These are phyloP conservation scores for Augochlora pura DNA, from an alignment of 1,140 invertebrate genomes.

Conservation along the genomic window DNA sequence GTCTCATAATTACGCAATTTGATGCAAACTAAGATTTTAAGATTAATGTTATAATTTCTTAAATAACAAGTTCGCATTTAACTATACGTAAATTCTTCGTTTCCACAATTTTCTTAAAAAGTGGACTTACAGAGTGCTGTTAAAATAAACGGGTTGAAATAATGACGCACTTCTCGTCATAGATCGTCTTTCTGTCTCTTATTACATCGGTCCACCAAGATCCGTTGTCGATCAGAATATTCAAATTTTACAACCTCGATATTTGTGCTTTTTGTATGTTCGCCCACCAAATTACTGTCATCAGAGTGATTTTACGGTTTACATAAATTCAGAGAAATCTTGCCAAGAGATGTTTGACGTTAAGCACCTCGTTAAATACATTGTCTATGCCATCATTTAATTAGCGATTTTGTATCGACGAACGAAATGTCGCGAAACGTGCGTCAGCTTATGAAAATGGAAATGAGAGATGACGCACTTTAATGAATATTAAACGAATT, in stretches of 20 bases:
- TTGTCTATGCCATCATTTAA: slow-evolving; percentile 17
- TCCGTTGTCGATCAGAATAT: slow-evolving; percentile 17
- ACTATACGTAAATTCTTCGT: too few relatives aligned
- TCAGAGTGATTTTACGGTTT: neutral
- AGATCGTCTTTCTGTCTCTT: neutral
- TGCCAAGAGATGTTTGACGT: neutral
- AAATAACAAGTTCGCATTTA: too few relatives aligned
- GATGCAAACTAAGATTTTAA: too few relatives aligned
- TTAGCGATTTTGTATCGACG: neutral
- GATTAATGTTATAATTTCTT: too few relatives aligned
- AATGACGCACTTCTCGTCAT: too few relatives aligned
- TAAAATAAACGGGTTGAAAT: neutral
- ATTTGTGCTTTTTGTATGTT: too few relatives aligned
- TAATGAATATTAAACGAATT: neutral
- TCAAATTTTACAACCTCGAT: slow-evolving; percentile 8
- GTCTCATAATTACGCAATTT: too few relatives aligned
- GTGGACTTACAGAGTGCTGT: too few relatives aligned
- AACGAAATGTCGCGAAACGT: neutral
- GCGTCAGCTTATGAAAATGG: neutral
- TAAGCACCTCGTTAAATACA: neutral
- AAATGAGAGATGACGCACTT: neutral
- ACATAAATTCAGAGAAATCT: slow-evolving; percentile 2
- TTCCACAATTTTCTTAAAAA: too few relatives aligned
- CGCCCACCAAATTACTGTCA: neutral
- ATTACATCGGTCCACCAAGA: neutral